These are phyloP conservation scores for Chiridota heheva DNA, from an alignment of 35 echinoderm and acorn worm species.

Conservation along the genomic window DNA sequence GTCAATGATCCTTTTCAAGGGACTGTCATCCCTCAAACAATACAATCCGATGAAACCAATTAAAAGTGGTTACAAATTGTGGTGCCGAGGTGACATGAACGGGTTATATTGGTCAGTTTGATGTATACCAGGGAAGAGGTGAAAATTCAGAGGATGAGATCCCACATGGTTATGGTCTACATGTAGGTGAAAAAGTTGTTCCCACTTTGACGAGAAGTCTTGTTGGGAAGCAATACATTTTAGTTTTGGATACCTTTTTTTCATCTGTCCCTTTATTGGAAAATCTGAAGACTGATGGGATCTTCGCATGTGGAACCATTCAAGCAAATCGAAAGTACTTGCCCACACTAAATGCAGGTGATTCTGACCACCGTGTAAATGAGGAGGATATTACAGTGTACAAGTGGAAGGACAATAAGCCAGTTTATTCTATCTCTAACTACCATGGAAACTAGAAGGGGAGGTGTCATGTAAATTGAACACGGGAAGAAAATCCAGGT, in stretches of 20 bases:
- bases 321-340: background rate
- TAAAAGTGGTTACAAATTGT: constrained; percentile 42
- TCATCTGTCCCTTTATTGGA: constrained; percentile 35
- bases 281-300: constrained; percentile 3
- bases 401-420: constrained; percentile 23
- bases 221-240: constrained; percentile 20
- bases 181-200: constrained; percentile 38
- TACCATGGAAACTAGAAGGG: constrained; percentile 8
- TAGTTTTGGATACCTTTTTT: constrained; percentile 45
- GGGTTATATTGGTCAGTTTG: constrained; percentile 59
- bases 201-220: constrained; percentile 32
- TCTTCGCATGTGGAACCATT: constrained; percentile 23
- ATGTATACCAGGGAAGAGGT: constrained; percentile 47
- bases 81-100: constrained; percentile 32
- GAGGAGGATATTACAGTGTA: background rate
- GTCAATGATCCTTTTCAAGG: constrained; percentile 46
- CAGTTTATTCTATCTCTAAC: constrained; percentile 5
- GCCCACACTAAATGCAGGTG: background rate
- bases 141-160: background rate
- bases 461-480: background rate
- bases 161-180: constrained; percentile 12
- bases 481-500: constrained; percentile 1
- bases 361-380: constrained; percentile 1
- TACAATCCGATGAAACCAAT: constrained; percentile 60
- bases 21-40: constrained; percentile 36